Evolutionary conservation across 2,113 vertebrate species (phyloP), one percentile per base, ranked within the genome.

Genomic region (Rousettus leschenaultii): DNA sequence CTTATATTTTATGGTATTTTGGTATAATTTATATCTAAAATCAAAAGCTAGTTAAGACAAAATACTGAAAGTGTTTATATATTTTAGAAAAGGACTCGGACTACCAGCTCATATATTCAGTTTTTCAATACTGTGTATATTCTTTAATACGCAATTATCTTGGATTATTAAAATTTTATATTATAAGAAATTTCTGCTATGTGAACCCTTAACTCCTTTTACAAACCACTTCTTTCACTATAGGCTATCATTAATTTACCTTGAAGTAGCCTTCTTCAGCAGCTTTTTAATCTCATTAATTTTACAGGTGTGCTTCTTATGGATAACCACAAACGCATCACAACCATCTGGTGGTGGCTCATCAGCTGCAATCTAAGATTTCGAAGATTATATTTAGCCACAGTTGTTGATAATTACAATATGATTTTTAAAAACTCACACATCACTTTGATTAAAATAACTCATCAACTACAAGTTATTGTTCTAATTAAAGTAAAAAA

Each of bases 231-330:
- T 73, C 38, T 92, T 79, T 97, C 89, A 70, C 86, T 26, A n/a
- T 18, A 94, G 92, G 95, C 61, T 61, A 82, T 95, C 18, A 77
- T 86, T 95, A 59, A 35, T 92, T 98, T 99, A 99, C 99, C 99
- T 99, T 98, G 98, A 98, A 97, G 98, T 89, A 96, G 99, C 99
- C 95, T 98, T 99, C 98, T 99, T 99, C 98, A 99, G 98, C 66
- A 99, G 99, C 96, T 99, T 99, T 98, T 99, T 99, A 95, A 99
- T 98, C 91, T 99, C 99, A 97, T 99, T 99, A 97, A 98, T 98
- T 97, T 99, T 99, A 98, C 99, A 99, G 98, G 99, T 99, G 71
- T 97, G 98, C 96, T 99, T 99, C 96, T 98, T 98, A 79, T 99
- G 99, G 93, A 99, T 98, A 87, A 99, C 99, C 91, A 99, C 99